These are phyloP conservation scores for Eugnorisma glareosa DNA, from an alignment of 2,888 invertebrate species.

Conservation along the genomic window DNA sequence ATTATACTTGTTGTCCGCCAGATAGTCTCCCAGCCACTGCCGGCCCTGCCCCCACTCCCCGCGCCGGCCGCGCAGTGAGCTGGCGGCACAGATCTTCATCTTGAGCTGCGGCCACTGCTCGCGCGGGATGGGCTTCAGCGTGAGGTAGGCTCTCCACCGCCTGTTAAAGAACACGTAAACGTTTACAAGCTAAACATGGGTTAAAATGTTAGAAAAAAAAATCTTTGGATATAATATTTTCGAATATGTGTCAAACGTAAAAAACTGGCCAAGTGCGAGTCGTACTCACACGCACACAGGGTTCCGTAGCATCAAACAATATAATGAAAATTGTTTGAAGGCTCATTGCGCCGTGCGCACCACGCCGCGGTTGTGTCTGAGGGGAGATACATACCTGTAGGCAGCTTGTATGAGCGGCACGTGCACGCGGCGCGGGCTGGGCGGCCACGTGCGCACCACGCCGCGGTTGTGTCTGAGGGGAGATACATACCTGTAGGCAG, in stretches of 20 bases:
- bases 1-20: constrained; percentile 81
- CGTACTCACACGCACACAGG: too few relatives aligned
- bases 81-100: constrained; percentile 86
- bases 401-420: too few relatives aligned
- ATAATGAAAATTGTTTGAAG: too few relatives aligned
- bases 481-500: too few relatives aligned
- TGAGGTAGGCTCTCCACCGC: constrained; percentile 97
- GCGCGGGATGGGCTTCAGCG: constrained; percentile 92
- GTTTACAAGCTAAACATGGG: background rate
- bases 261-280: too few relatives aligned
- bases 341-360: too few relatives aligned
- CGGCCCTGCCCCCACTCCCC: constrained; percentile 82
- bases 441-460: too few relatives aligned
- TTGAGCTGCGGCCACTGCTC: constrained; percentile 96
- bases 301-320: too few relatives aligned
- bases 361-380: too few relatives aligned
- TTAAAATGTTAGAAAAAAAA: background rate
- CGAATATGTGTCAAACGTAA: background rate
- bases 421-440: too few relatives aligned
- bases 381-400: too few relatives aligned
- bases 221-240: background rate
- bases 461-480: too few relatives aligned
- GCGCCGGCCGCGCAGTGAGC: constrained; percentile 79
- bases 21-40: constrained; percentile 85
- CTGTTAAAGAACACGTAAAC: fast-evolving